These are phyloP conservation scores for Cliona cf. orientalis DNA, from an alignment of 37 sponge, comb jelly and placozoan genomes.

Conservation along the genomic window DNA sequence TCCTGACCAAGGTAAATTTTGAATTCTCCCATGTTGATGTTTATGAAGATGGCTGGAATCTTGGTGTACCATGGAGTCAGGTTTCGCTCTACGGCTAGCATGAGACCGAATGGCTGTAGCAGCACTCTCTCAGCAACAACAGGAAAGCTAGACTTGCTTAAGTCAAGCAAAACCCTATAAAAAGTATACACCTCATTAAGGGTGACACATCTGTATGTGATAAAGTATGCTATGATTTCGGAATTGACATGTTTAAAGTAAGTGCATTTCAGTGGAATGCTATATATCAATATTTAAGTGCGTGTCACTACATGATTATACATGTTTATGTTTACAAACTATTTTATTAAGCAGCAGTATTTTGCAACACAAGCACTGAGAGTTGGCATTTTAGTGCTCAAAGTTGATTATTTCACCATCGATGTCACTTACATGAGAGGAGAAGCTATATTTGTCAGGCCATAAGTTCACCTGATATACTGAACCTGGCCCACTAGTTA, in stretches of 20 bases:
- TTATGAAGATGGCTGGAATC: constrained; percentile 34
- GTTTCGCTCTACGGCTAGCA: constrained; percentile 57
- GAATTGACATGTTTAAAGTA: no score
- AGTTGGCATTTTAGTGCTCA: no score
- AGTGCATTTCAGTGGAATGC: no score
- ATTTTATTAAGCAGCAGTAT: no score
- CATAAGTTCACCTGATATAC: no score
- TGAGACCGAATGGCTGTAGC: constrained; percentile 59
- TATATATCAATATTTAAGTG: background rate
- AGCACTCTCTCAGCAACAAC: constrained; percentile 51
- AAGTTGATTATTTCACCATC: no score
- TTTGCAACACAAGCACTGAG: no score
- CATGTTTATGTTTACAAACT: background rate
- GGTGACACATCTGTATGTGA: background rate
- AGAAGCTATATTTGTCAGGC: no score
- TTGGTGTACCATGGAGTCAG: constrained; percentile 50
- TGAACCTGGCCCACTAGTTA: no score
- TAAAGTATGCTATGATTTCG: no score
- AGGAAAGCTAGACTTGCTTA: background rate
- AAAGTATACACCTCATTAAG: background rate
- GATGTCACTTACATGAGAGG: no score
- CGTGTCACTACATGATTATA: background rate
- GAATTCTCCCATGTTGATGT: constrained; percentile 42
- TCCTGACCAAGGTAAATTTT: constrained; percentile 52
- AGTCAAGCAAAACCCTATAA: constrained; percentile 46